These are phyloP conservation scores for Vireo altiloquus DNA, from an alignment of 2,113 vertebrate species.

Conservation along the genomic window DNA sequence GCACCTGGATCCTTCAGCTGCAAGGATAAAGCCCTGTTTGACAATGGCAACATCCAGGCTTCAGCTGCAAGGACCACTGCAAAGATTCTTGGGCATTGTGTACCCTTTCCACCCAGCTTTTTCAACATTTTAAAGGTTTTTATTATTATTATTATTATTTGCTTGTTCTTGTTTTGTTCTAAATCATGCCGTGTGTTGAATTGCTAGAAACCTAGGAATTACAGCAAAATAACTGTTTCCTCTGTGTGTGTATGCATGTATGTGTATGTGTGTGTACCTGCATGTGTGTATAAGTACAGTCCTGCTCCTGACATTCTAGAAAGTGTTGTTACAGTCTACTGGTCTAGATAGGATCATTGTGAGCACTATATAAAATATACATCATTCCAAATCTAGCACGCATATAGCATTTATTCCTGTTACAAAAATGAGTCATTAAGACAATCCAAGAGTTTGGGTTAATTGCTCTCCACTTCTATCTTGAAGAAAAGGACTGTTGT, in stretches of 20 bases:
- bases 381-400: not conserved
- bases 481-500: not conserved
- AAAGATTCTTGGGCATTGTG: accelerated
- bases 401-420: not conserved
- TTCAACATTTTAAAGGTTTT: not conserved
- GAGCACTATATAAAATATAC: not conserved
- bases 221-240: not conserved
- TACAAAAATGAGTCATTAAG: not conserved
- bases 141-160: not conserved
- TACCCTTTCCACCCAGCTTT: not conserved
- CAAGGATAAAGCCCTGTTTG: not conserved
- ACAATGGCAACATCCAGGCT: not conserved
- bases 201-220: not conserved
- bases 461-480: not conserved
- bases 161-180: not conserved
- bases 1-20: not conserved
- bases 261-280: not conserved
- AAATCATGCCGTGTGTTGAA: not conserved
- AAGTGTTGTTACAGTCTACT: not conserved
- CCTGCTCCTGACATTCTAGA: not conserved
- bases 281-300: not conserved
- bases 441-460: not conserved
- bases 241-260: not conserved
- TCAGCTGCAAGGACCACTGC: not conserved
- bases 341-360: not conserved